A percentile compares a stretch with the other conserved stretches of the same genome.
These are phyloP conservation scores for Baryphthengus martii DNA, from an alignment of 2,113 vertebrate genomes.

Conservation along the genomic window DNA sequence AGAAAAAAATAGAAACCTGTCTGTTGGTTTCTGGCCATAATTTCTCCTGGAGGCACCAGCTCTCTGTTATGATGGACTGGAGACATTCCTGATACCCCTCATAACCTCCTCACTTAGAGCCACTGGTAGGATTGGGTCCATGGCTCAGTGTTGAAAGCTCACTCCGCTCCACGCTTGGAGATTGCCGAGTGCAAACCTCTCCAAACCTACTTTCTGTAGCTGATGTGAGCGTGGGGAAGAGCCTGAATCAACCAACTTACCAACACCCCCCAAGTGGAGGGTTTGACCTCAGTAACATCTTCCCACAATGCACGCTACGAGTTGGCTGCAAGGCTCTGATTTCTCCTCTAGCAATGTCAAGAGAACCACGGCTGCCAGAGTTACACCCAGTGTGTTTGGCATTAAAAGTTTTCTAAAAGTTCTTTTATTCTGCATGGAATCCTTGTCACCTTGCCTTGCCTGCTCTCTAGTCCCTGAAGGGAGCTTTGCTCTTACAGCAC, in stretches of 20 bases:
- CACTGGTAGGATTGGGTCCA: background rate
- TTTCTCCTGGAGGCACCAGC: background rate
- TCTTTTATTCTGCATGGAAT: background rate
- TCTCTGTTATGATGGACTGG: background rate
- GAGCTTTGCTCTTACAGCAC: background rate
- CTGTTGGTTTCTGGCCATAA: background rate
- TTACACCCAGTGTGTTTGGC: background rate
- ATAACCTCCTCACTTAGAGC: background rate
- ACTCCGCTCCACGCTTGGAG: accelerated
- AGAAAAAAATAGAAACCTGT: background rate
- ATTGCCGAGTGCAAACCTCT: background rate
- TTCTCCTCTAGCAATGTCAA: background rate
- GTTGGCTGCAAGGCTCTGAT: background rate
- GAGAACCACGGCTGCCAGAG: accelerated
- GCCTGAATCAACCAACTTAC: background rate
- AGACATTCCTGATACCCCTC: background rate
- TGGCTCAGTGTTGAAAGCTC: background rate
- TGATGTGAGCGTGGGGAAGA: background rate
- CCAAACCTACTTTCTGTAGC: background rate
- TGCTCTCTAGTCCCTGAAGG: background rate
- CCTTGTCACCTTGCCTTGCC: background rate
- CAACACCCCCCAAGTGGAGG: background rate
- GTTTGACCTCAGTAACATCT: background rate
- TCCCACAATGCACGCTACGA: background rate
- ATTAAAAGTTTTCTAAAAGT: background rate